phyloP scores from a whole-genome alignment of 2,888 invertebrate species.

The Cistogaster globosa region DNA sequence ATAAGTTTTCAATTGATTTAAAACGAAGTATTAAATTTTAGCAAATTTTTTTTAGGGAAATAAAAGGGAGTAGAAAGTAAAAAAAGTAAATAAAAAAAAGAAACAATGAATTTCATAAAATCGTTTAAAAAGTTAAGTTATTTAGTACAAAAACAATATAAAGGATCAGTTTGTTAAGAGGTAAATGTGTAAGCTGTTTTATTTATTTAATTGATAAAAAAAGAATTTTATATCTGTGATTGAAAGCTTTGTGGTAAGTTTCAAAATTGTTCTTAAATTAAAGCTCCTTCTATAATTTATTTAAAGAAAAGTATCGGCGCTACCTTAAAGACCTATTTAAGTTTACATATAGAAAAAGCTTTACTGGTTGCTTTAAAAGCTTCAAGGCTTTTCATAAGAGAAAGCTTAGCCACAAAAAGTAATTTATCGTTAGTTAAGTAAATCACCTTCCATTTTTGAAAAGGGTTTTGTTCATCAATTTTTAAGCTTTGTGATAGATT shows the following conservation, averaged over 20 bases:
- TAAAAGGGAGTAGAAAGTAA: conserved; percentile 57
- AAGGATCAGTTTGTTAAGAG: conserved; percentile 40
- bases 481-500: too few relatives aligned
- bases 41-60: not conserved
- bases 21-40: conserved; percentile 17
- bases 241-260: not conserved
- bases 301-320: too few relatives aligned
- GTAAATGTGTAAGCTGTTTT: not conserved
- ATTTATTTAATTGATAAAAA: not conserved
- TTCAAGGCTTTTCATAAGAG: too few relatives aligned
- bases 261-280: not conserved
- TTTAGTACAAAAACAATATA: not conserved
- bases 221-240: not conserved
- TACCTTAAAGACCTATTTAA: too few relatives aligned
- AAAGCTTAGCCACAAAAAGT: too few relatives aligned
- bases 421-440: too few relatives aligned
- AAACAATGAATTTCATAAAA: conserved; percentile 27
- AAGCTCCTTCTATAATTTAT: too few relatives aligned
- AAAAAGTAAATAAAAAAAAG: conserved; percentile 49
- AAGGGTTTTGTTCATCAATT: too few relatives aligned
- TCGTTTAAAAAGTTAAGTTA: not conserved
- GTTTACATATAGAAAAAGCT: too few relatives aligned
- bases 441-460: too few relatives aligned
- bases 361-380: too few relatives aligned
- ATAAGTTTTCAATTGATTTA: conserved; percentile 28